Evolutionary conservation across 2,888 invertebrate genomes (phyloP).

Genomic region (Kuschelorhynchus macadamiae): DNA sequence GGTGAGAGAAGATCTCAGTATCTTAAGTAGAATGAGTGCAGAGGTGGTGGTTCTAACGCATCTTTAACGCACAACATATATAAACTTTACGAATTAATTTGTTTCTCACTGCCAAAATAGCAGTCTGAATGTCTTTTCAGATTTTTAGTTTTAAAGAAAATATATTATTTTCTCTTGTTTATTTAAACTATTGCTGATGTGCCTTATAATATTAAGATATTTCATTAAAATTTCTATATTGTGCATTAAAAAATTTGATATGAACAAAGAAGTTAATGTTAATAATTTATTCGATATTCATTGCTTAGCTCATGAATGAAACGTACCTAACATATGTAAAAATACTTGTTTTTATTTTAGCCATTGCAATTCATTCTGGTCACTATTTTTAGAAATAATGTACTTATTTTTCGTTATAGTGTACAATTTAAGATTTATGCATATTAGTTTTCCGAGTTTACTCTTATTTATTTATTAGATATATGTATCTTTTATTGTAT

Average conservation of each 20-base stretch:
- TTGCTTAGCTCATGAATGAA: too few relatives aligned
- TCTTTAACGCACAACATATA: conserved; percentile 16
- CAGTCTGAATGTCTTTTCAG: conserved; percentile 23
- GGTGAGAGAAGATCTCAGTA: conserved; percentile 76
- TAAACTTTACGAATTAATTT: conserved; percentile 14
- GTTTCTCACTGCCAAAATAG: conserved; percentile 54
- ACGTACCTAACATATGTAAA: too few relatives aligned
- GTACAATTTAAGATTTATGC: conserved; percentile 17
- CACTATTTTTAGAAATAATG: conserved; percentile 30
- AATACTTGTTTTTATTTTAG: conserved; percentile 32
- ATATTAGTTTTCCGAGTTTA: conserved; percentile 17
- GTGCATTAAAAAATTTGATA: background rate
- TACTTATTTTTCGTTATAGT: conserved; percentile 22
- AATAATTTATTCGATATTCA: conserved; percentile 3
- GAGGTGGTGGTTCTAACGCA: conserved; percentile 59
- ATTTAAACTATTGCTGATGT: conserved; percentile 10
- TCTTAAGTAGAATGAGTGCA: conserved; percentile 61
- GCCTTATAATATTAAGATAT: conserved; percentile 9
- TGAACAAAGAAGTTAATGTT: background rate
- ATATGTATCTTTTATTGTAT: conserved; percentile 35
- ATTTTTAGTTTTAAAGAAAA: conserved; percentile 6
- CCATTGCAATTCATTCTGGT: conserved; percentile 39
- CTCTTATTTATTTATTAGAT: conserved; percentile 26
- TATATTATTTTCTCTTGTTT: conserved; percentile 16
- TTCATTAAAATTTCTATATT: background rate